Evolutionary conservation across 2,888 invertebrate species (phyloP), one percentile per base, ranked within the genome.

Genomic region (Lasiommata megera): DNA sequence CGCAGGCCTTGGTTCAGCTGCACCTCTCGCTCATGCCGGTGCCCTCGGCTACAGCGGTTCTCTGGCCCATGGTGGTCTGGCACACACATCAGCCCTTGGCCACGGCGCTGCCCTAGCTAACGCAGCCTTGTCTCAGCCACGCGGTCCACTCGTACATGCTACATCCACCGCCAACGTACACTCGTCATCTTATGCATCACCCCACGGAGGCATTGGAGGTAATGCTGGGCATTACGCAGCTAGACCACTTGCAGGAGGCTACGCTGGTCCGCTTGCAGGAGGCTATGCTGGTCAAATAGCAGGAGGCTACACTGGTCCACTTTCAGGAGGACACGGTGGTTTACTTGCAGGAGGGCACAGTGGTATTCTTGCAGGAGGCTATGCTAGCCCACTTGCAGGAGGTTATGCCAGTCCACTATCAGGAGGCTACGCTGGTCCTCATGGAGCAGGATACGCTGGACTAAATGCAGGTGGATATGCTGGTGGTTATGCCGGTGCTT

Each of bases 31-130:
- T 54, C 65, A 70, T 48, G 60, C 60, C 5, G 46, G 29, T 47
- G 65, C 66, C 8, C 16, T 68, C 12, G 65, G 53, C 8, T 65
- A 69, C 53, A 61, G 64, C 37, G 66, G 62, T 37, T 47, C 64
- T 5, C 17, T 63, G 31, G 52, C 51, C 6, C 59, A 62, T 11
- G 38, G 53, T 16, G 44, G 8, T 9, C 28, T 18, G 6, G 41
- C 16, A 1, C 40, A 38, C 7, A 18, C 18, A 23, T 37, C 44
- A 8, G 6, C 58, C 44, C 14, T 37, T 53, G 23, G 57, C 47
- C 11, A 36, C 14, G 36, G 48, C 9, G 52, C 29, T 48, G 46
- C 58, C 43, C 23, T 66, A n/a, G 66, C 57, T 44, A 61, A 67
- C 48, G 58, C 62, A 28, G 50, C 67, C 14, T 56, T 67, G 14